Evolutionary conservation across 2,797 vertebrate genomes (phyloP).

Genomic region (Smutsia gigantea): DNA sequence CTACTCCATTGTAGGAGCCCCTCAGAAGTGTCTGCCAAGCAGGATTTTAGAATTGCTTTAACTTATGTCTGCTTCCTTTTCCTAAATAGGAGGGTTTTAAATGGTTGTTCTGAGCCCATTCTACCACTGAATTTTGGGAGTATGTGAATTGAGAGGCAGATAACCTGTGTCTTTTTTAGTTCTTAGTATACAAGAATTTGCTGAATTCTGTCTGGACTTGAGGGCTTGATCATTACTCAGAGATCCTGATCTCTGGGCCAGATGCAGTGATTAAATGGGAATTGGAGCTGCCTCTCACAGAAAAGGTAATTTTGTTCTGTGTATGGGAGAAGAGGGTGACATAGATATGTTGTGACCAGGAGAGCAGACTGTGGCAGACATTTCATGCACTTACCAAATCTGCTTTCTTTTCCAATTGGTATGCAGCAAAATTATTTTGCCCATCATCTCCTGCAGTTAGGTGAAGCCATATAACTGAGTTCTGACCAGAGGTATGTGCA

Average conservation of each 20-base stretch:
- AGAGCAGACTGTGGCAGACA: not conserved
- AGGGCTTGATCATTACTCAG: not conserved
- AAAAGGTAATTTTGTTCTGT: not conserved
- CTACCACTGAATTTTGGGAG: not conserved
- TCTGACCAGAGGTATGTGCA: not conserved
- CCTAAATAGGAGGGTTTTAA: not conserved
- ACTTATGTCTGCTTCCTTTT: not conserved
- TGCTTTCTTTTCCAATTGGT: not conserved
- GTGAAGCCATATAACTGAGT: not conserved
- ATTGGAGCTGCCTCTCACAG: not conserved
- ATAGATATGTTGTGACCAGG: not conserved
- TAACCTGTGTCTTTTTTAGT: not conserved
- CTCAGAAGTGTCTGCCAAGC: not conserved
- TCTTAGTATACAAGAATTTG: not conserved
- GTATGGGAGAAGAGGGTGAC: not conserved
- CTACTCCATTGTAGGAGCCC: not conserved
- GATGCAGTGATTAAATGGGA: not conserved
- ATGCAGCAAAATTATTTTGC: not conserved
- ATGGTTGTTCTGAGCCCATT: not conserved
- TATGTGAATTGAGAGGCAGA: not conserved
- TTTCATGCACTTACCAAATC: not conserved
- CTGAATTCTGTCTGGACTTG: not conserved
- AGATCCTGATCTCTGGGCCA: not conserved
- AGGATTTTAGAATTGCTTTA: not conserved
- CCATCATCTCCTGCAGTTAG: not conserved